phyloP scores from a whole-genome alignment of 2,888 invertebrate genomes.

The Chaitophorus viminalis region DNA sequence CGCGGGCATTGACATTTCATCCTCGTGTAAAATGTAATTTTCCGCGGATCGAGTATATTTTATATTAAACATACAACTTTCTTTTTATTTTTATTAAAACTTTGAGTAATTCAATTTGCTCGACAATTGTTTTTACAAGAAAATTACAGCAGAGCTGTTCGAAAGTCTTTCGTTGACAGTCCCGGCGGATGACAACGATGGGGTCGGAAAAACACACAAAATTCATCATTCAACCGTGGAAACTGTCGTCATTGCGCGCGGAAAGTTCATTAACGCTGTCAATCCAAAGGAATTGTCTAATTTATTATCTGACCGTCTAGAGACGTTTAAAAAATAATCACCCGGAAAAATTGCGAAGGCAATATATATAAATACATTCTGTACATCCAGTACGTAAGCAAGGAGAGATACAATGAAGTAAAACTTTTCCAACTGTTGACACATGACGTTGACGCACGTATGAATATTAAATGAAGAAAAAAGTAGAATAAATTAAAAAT shows the following conservation, averaged over 20 bases:
- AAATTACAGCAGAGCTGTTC: constrained; percentile 48
- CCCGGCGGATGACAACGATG: not conserved
- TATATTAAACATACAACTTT: constrained; percentile 38
- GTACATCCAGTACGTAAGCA: not conserved
- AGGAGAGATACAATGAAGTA: constrained; percentile 4
- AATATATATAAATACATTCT: not conserved
- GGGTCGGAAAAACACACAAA: not conserved
- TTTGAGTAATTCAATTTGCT: constrained; percentile 56
- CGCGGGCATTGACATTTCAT: not conserved
- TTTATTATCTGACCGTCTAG: constrained; percentile 54
- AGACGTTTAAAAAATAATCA: constrained; percentile 50
- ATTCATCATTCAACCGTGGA: constrained; percentile 53
- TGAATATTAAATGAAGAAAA: constrained; percentile 26
- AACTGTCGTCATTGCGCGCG: constrained; percentile 25
- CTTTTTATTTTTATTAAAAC: constrained; percentile 48
- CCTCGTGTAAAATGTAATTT: constrained; percentile 36
- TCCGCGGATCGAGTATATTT: constrained; percentile 21
- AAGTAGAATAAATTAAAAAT: not conserved
- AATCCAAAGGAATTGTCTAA: constrained; percentile 49
- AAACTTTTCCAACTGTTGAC: constrained; percentile 52
- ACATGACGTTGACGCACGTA: constrained; percentile 13
- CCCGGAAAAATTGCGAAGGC: constrained; percentile 6
- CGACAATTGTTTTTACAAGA: constrained; percentile 54
- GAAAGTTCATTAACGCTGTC: constrained; percentile 59
- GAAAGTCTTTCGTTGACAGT: constrained; percentile 48